Conservation (phyloP, 2,888 invertebrate species). For the Tineola bisselliella region DNA sequence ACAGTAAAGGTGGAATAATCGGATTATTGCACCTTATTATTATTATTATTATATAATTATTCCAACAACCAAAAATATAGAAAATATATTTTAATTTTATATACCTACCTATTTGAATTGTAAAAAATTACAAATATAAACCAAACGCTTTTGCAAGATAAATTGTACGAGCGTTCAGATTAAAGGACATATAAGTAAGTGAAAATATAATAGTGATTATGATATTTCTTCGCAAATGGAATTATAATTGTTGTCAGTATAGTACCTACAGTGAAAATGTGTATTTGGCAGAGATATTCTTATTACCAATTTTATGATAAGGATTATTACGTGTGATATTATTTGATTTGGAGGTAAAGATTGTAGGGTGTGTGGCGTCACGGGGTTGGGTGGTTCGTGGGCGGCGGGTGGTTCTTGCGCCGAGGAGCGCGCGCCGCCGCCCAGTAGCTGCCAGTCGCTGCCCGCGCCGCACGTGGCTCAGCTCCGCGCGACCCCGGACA, state of each 20-base stretch:
- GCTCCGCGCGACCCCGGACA: neutral
- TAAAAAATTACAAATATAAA: too few relatives aligned
- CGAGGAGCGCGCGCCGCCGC: slow-evolving; percentile 29
- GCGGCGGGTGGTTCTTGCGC: slow-evolving; percentile 32
- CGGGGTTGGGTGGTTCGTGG: slow-evolving; percentile 23
- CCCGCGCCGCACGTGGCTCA: slow-evolving; percentile 44
- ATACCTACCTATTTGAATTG: too few relatives aligned
- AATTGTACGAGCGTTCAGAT: too few relatives aligned
- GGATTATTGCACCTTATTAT: neutral
- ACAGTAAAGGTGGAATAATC: neutral
- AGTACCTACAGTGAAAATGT: neutral
- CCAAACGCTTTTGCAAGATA: too few relatives aligned
- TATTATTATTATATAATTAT: too few relatives aligned
- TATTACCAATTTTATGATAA: slow-evolving; percentile 19
- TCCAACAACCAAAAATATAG: too few relatives aligned
- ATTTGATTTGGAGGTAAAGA: slow-evolving; percentile 38
- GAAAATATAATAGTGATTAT: too few relatives aligned
- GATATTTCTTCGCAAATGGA: too few relatives aligned
- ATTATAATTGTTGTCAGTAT: too few relatives aligned
- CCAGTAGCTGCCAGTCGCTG: slow-evolving; percentile 51
- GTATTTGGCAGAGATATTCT: neutral
- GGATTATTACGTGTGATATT: slow-evolving; percentile 36
- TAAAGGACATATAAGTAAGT: too few relatives aligned
- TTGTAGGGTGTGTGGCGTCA: slow-evolving; percentile 53
- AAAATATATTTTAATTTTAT: too few relatives aligned